Evolutionary conservation across 2,888 invertebrate genomes (phyloP).

Genomic region (Eupithecia exiguata): DNA sequence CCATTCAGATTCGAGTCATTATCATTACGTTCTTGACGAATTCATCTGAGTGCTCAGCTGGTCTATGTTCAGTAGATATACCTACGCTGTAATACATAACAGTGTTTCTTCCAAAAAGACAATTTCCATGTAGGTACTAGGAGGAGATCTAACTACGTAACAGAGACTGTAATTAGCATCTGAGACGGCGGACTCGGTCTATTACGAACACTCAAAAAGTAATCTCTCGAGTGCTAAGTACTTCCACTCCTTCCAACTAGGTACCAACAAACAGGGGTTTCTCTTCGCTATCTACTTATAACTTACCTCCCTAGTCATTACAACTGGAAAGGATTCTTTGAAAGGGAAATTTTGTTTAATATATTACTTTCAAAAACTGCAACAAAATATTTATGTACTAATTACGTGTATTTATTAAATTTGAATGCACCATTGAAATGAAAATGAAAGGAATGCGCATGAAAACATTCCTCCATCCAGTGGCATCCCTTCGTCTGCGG

Average conservation of each 20-base stretch:
- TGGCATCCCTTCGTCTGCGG: neutral
- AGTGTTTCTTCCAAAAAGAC: neutral
- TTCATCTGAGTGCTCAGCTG: neutral
- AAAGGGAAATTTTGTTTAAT: neutral
- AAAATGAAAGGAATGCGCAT: neutral
- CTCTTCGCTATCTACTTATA: neutral
- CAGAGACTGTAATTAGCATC: constrained; percentile 66
- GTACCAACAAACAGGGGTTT: constrained; percentile 19
- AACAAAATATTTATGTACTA: neutral
- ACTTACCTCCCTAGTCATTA: neutral
- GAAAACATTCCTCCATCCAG: neutral
- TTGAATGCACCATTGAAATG: neutral
- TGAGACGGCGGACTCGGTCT: constrained; percentile 66
- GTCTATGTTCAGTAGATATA: neutral
- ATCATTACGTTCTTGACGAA: neutral
- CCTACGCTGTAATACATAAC: neutral
- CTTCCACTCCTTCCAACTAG: neutral
- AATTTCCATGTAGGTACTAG: neutral
- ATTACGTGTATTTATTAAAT: neutral
- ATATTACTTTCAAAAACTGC: neutral
- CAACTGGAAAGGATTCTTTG: neutral
- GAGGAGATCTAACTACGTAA: constrained; percentile 21
- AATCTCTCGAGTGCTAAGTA: constrained; percentile 64
- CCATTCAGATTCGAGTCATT: no score
- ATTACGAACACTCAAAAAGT: constrained; percentile 68